phyloP scores from a whole-genome alignment of 2,888 invertebrate species.

The Mythimna loreyi region DNA sequence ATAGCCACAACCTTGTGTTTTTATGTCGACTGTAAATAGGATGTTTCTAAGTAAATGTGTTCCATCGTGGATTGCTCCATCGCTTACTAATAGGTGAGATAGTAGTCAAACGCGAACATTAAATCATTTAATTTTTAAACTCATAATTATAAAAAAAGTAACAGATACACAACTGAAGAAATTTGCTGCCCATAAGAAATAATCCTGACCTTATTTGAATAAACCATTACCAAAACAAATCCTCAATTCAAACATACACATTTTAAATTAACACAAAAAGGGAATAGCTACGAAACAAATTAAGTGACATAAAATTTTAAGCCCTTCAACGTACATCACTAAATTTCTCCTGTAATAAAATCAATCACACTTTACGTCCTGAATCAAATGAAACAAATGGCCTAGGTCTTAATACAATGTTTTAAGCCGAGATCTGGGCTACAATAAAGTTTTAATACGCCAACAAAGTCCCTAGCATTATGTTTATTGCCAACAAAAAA shows the following conservation, averaged over 20 bases:
- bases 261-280: neutral
- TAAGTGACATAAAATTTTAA: constrained; percentile 11
- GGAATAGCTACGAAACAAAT: neutral
- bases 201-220: neutral
- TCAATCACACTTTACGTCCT: constrained; percentile 22
- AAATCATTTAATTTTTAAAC: too few species aligned
- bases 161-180: neutral
- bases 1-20: too few species aligned
- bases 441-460: constrained; percentile 63
- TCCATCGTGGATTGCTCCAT: too few species aligned
- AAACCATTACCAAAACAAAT: neutral
- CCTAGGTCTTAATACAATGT: constrained; percentile 48
- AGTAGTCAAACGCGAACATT: too few species aligned
- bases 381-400: constrained; percentile 41
- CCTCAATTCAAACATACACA: neutral
- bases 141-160: too few species aligned
- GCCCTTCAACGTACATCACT: neutral
- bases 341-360: constrained; percentile 31
- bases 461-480: constrained; percentile 58
- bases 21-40: too few species aligned
- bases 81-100: too few species aligned
- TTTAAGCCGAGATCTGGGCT: constrained; percentile 45
- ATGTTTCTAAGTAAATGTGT: too few species aligned
- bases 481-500: constrained; percentile 53
- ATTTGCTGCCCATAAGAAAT: neutral